Percentiles rank a stretch among this genome's conserved stretches.
Evolutionary conservation across 1,140 invertebrate species (phyloP).

Genomic region (Odontomachus brunneus): DNA sequence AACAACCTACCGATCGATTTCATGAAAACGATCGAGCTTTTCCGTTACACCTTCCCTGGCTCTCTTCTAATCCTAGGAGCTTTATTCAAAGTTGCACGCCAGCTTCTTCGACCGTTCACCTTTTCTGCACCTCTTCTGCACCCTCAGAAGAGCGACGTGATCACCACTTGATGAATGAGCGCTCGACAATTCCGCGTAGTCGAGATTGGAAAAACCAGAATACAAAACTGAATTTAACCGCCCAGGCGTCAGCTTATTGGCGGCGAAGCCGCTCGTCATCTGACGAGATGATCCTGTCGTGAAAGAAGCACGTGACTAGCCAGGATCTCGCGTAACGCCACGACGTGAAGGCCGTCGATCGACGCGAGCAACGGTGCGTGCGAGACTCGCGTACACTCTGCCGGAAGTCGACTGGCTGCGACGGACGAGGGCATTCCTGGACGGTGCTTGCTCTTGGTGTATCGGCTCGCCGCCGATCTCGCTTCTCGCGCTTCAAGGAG

Average conservation of each 20-base stretch:
- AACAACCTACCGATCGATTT: not conserved
- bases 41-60: not conserved
- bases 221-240: conserved; percentile 72
- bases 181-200: too few species aligned
- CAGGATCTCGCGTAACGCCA: conserved; percentile 57
- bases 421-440: conserved; percentile 75
- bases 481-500: conserved; percentile 1
- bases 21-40: not conserved
- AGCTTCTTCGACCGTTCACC: not conserved
- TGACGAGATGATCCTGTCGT: conserved; percentile 80
- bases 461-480: not conserved
- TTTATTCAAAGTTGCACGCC: not conserved
- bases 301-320: conserved; percentile 63
- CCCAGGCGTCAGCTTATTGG: conserved; percentile 79
- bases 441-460: conserved; percentile 48
- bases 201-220: not conserved
- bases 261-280: conserved; percentile 82
- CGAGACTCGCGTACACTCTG: conserved; percentile 40
- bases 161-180: not conserved
- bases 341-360: conserved; percentile 42
- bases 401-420: conserved; percentile 47
- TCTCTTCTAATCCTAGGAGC: not conserved
- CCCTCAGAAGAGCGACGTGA: not conserved
- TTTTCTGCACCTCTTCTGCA: not conserved
- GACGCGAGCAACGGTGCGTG: conserved; percentile 42